Percentiles rank a stretch among this genome's conserved stretches.
phyloP scores from a whole-genome alignment of 1,140 invertebrate species.

The Lamellibrachia luymesi region DNA sequence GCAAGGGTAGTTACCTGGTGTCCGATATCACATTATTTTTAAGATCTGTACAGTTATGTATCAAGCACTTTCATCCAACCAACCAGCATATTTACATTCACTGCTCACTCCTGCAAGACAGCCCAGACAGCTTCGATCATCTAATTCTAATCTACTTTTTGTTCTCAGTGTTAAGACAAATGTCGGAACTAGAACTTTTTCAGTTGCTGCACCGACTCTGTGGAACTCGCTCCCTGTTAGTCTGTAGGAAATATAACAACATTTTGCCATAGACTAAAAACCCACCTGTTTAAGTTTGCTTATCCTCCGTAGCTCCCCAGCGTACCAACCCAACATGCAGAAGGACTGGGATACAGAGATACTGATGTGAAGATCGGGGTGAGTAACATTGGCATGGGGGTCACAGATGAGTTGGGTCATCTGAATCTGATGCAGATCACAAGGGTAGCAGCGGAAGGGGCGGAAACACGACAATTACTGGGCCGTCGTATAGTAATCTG shows the following conservation, averaged over 20 bases:
- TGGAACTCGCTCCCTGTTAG: constrained; percentile 31
- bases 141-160: too few species aligned
- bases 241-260: too few species aligned
- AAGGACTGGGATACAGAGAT: constrained; percentile 37
- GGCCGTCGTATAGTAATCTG: constrained; percentile 42
- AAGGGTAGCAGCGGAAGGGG: constrained; percentile 43
- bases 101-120: too few species aligned
- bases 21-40: too few species aligned
- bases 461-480: constrained; percentile 33
- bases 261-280: too few species aligned
- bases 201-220: constrained; percentile 28
- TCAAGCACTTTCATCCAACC: too few species aligned
- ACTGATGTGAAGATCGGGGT: constrained; percentile 22
- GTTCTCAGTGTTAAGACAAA: constrained; percentile 17
- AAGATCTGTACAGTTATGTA: too few species aligned
- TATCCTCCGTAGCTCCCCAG: too few species aligned
- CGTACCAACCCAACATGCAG: constrained; percentile 26
- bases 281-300: too few species aligned
- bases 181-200: constrained; percentile 26
- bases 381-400: constrained; percentile 37
- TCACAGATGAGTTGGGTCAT: constrained; percentile 34
- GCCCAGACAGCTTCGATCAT: too few species aligned
- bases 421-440: constrained; percentile 35
- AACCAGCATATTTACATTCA: too few species aligned
- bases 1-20: too few species aligned